Conservation (phyloP, 2,113 vertebrate species). For the Heterochromis multidens region DNA sequence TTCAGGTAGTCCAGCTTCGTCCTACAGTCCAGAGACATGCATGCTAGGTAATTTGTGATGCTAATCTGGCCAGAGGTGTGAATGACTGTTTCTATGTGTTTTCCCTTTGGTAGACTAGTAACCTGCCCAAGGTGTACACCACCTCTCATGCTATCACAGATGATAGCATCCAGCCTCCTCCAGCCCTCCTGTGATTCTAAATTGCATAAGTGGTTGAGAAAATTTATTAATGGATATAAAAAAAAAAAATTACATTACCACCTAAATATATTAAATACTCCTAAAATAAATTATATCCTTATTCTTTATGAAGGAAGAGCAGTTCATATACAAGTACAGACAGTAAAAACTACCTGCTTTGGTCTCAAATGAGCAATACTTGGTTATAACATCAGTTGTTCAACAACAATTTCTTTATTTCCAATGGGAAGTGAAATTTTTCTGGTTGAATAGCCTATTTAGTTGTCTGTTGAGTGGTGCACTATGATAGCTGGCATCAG, state of each 20-base stretch:
- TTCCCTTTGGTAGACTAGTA: neutral
- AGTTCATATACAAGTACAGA: fast-evolving
- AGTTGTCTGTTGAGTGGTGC: neutral
- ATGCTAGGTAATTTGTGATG: neutral
- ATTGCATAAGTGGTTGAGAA: neutral
- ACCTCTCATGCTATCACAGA: neutral
- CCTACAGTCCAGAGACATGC: too few species aligned
- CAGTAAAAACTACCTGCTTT: neutral
- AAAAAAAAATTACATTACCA: neutral
- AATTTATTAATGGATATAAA: neutral
- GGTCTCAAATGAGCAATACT: neutral
- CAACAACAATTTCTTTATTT: neutral
- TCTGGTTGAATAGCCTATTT: neutral
- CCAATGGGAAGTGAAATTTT: neutral
- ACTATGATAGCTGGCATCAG: neutral
- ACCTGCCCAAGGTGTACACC: neutral
- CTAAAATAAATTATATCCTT: neutral
- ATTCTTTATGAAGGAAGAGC: neutral
- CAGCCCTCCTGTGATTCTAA: fast-evolving
- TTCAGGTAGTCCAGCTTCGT: too few species aligned
- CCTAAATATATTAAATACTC: neutral
- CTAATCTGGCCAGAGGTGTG: neutral
- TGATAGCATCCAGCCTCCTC: too few species aligned
- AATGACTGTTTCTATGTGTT: neutral
- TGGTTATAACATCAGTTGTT: neutral